These are phyloP conservation scores for Epizoanthus illoricatus DNA, from an alignment of 92 coral and sea anemone species.

Conservation along the genomic window DNA sequence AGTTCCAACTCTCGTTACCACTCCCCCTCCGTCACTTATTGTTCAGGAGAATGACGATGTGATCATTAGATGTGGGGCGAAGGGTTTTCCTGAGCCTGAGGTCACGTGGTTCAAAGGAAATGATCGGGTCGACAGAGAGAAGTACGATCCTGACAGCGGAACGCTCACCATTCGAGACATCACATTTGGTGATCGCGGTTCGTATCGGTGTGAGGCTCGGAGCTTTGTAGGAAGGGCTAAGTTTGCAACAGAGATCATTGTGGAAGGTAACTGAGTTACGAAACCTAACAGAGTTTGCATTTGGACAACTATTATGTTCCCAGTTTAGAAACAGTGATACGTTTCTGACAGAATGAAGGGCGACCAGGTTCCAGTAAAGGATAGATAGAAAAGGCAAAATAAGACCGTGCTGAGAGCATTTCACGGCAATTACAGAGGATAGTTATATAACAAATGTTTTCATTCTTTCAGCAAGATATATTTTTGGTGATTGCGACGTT, in stretches of 20 bases:
- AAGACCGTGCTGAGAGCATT: too few species aligned
- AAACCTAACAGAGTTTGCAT: too few species aligned
- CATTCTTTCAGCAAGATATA: too few species aligned
- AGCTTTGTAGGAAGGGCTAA: constrained; percentile 58
- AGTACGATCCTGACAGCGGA: constrained; percentile 38
- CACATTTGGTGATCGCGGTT: constrained; percentile 61
- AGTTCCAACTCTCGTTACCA: constrained; percentile 42
- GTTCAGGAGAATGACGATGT: constrained; percentile 53
- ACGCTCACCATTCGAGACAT: constrained; percentile 43
- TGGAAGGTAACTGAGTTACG: constrained; percentile 69
- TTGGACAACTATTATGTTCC: too few species aligned
- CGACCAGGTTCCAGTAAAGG: too few species aligned
- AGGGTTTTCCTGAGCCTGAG: constrained; percentile 63
- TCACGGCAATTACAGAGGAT: too few species aligned
- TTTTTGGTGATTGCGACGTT: too few species aligned
- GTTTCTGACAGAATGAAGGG: too few species aligned
- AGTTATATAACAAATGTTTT: too few species aligned
- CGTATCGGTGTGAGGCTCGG: constrained; percentile 59
- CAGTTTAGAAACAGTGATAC: too few species aligned
- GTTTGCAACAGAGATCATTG: constrained; percentile 44
- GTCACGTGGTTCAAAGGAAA: constrained; percentile 64
- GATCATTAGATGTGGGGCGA: constrained; percentile 44
- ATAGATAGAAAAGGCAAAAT: too few species aligned
- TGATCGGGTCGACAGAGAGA: background rate
- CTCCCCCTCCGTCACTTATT: constrained; percentile 48